Conservation (phyloP, 2,888 invertebrate genomes). For the Eueremaeus valkanovi region DNA sequence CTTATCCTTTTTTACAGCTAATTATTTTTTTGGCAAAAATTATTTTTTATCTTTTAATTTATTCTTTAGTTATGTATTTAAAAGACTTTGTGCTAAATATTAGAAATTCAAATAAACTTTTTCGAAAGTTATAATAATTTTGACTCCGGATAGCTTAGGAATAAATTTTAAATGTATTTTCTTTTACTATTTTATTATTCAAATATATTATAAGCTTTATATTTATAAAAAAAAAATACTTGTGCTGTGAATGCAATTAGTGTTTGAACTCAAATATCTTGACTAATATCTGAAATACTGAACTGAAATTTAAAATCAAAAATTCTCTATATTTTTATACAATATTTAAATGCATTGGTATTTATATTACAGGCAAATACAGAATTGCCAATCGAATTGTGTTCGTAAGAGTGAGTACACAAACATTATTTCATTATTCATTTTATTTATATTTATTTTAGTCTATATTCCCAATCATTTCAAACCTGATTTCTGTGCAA, state of each 20-base stretch:
- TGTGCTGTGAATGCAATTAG: too few relatives aligned
- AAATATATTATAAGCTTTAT: too few relatives aligned
- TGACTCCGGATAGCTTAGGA: not conserved
- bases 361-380: conserved; percentile 63
- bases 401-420: conserved; percentile 70
- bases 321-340: not conserved
- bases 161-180: too few relatives aligned
- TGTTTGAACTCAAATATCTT: too few relatives aligned
- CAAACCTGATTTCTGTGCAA: too few relatives aligned
- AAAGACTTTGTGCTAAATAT: conserved; percentile 18
- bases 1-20: too few relatives aligned
- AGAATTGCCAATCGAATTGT: conserved; percentile 80
- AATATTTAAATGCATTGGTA: not conserved
- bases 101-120: conserved; percentile 21
- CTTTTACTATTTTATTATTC: not conserved
- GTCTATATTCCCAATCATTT: too few relatives aligned
- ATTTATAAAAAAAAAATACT: too few relatives aligned
- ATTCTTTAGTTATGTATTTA: not conserved
- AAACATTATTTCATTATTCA: not conserved
- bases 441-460: conserved; percentile 9
- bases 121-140: not conserved
- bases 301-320: not conserved
- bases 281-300: too few relatives aligned
- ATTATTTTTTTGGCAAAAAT: not conserved
- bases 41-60: not conserved